phyloP scores from a whole-genome alignment of 1,140 invertebrate genomes.

The Nasonia vitripennis region DNA sequence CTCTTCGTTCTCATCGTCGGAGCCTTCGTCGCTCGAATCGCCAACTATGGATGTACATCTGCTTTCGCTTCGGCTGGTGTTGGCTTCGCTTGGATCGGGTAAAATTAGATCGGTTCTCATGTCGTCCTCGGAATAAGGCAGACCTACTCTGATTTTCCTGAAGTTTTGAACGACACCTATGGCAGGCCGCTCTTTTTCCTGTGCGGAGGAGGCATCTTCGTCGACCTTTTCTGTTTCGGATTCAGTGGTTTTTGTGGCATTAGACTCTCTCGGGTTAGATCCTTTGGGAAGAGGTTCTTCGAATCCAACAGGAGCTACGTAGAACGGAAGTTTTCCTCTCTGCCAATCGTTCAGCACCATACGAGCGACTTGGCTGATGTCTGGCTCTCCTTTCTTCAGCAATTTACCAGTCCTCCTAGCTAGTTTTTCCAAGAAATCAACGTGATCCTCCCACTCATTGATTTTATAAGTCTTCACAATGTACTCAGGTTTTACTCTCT shows the following conservation, averaged over 20 bases:
- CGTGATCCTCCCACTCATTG: slow-evolving; percentile 83
- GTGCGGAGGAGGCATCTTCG: slow-evolving; percentile 19
- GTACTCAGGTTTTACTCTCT: slow-evolving; percentile 93
- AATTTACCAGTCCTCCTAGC: slow-evolving; percentile 92
- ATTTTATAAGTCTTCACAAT: slow-evolving; percentile 94
- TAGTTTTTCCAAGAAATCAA: slow-evolving; percentile 95
- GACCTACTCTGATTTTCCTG: slow-evolving; percentile 85
- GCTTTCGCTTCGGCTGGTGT: slow-evolving; percentile 18
- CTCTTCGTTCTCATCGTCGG: slow-evolving; percentile 60
- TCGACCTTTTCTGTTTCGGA: slow-evolving; percentile 63
- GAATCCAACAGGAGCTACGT: slow-evolving; percentile 88
- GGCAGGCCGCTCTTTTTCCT: slow-evolving; percentile 44
- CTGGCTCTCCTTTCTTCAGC: slow-evolving; percentile 96
- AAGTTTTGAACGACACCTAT: slow-evolving; percentile 84
- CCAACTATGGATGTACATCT: slow-evolving; percentile 9
- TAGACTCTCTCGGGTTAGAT: slow-evolving; percentile 17
- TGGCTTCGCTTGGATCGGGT: slow-evolving; percentile 38
- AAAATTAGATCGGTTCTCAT: slow-evolving; percentile 70
- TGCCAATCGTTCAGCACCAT: slow-evolving; percentile 99
- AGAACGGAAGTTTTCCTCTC: slow-evolving; percentile 97
- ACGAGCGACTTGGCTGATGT: slow-evolving; percentile 90
- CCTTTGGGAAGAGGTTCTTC: slow-evolving; percentile 77
- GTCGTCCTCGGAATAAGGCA: slow-evolving; percentile 82
- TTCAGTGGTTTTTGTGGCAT: slow-evolving; percentile 58
- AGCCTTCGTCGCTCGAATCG: slow-evolving; percentile 56